A percentile compares a stretch with the other conserved stretches of the same genome.
These are phyloP conservation scores for Frankliniella intonsa DNA, from an alignment of 2,888 invertebrate species.

Conservation along the genomic window DNA sequence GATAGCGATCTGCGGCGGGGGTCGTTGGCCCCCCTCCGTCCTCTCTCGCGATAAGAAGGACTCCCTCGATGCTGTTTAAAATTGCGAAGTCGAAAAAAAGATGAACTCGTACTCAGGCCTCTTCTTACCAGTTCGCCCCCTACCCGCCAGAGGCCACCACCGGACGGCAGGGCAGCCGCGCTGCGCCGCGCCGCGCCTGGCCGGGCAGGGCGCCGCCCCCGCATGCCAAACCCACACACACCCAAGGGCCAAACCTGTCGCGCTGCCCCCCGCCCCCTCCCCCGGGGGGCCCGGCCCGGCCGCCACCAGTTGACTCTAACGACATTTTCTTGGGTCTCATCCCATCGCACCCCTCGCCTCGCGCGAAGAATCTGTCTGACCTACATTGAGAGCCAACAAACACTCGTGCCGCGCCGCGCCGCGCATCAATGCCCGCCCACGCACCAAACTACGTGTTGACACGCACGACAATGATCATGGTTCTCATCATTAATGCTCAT, in stretches of 20 bases:
- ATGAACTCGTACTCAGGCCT: not conserved
- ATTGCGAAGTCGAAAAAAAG: too few relatives aligned
- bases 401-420: not conserved
- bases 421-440: too few relatives aligned
- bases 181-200: not conserved
- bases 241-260: not conserved
- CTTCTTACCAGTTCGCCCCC: not conserved
- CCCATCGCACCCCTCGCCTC: not conserved
- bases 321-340: too few relatives aligned
- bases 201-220: not conserved
- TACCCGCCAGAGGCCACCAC: not conserved
- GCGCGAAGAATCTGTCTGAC: not conserved
- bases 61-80: too few relatives aligned
- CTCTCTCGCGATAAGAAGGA: not conserved
- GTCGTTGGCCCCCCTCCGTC: not conserved
- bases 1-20: not conserved
- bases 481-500: too few relatives aligned
- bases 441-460: too few relatives aligned
- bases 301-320: too few relatives aligned
- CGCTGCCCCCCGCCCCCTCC: not conserved
- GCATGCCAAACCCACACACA: not conserved
- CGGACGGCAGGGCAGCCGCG: not conserved
- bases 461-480: too few relatives aligned
- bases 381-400: not conserved
- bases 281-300: not conserved